A percentile compares a stretch with the other conserved stretches of the same genome.
phyloP scores from a whole-genome alignment of 2,888 invertebrate species.

The Xylophagus ater region DNA sequence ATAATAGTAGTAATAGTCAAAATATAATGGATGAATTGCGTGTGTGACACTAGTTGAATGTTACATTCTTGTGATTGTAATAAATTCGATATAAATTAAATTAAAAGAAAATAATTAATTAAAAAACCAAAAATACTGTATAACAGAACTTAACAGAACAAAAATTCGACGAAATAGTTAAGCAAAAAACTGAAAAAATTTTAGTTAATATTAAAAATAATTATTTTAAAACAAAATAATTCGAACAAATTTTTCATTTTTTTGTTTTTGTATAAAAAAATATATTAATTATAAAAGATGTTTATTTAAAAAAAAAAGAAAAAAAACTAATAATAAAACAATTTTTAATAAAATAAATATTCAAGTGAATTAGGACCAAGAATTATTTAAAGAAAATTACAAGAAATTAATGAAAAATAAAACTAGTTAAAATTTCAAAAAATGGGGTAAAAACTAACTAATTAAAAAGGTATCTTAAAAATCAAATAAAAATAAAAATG shows the following conservation, averaged over 20 bases:
- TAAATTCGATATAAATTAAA: background rate
- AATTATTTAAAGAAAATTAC: slow-evolving; percentile 1
- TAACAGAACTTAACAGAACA: background rate
- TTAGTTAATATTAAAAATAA: background rate
- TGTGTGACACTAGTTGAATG: slow-evolving; percentile 56
- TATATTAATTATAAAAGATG: background rate
- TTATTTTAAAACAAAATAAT: background rate
- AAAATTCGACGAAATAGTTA: background rate
- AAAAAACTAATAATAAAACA: slow-evolving; percentile 5
- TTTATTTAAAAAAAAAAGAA: slow-evolving; percentile 1
- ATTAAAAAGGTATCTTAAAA: no score
- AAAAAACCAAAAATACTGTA: background rate
- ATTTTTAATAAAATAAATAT: slow-evolving; percentile 10
- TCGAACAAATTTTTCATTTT: no score
- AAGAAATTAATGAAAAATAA: background rate
- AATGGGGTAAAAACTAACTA: no score
- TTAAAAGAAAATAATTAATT: background rate
- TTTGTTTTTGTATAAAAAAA: background rate
- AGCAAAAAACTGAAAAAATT: background rate
- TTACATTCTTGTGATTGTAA: slow-evolving; percentile 12
- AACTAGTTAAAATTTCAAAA: slow-evolving; percentile 9
- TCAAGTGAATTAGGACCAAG: slow-evolving; percentile 18
- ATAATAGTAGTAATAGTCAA: slow-evolving; percentile 29
- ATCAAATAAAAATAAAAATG: background rate
- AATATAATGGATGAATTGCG: slow-evolving; percentile 68